Conservation (phyloP, 2,113 vertebrate species). For the Saguinus imperator region DNA sequence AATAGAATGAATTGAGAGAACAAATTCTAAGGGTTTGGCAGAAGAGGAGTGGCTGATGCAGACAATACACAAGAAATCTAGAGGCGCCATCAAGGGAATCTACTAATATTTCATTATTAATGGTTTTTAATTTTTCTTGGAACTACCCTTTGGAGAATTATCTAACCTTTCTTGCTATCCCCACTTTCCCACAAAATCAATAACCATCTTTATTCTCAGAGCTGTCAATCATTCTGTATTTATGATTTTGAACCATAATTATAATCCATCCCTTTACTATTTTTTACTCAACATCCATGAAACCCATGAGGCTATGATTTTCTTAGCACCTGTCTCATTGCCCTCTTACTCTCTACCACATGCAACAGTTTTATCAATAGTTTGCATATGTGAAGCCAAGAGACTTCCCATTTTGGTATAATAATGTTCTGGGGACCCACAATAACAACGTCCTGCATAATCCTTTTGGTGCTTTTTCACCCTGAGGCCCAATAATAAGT, state of each 20-base stretch:
- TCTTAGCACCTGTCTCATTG: background rate
- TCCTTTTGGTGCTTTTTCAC: background rate
- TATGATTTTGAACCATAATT: constrained; percentile 45
- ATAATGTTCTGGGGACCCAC: background rate
- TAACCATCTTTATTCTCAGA: constrained; percentile 48
- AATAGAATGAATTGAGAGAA: constrained; percentile 17
- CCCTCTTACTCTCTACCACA: background rate
- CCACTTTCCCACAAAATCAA: constrained; percentile 12
- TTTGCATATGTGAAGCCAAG: background rate
- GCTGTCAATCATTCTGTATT: constrained; percentile 18
- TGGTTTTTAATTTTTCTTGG: constrained; percentile 45
- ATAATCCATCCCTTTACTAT: constrained; percentile 19
- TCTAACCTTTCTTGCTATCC: background rate
- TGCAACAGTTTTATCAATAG: background rate
- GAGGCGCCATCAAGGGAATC: background rate
- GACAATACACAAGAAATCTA: constrained; percentile 4
- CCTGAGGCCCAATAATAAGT: background rate
- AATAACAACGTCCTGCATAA: background rate
- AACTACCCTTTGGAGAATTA: constrained; percentile 56
- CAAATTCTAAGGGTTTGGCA: background rate
- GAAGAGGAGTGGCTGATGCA: background rate
- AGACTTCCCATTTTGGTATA: background rate
- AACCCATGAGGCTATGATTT: background rate
- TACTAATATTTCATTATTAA: constrained; percentile 50
- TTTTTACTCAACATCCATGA: constrained; percentile 10